Percentiles rank a stretch among this genome's conserved stretches.
Evolutionary conservation across 2,113 vertebrate genomes (phyloP).

Genomic region (Anguilla rostrata): DNA sequence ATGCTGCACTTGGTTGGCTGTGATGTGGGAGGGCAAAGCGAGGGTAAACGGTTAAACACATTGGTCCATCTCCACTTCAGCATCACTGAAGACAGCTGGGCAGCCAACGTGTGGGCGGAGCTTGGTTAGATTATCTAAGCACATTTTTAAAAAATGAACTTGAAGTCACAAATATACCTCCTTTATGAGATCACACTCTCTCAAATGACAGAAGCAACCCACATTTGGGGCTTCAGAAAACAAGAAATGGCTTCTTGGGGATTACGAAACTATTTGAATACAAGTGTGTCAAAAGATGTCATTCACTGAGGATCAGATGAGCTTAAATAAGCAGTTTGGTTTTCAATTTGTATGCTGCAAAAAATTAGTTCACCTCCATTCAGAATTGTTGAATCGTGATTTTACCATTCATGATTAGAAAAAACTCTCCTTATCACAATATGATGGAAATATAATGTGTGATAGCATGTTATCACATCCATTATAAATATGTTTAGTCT

Average conservation of each 20-base stretch:
- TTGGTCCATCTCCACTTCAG: conserved; percentile 61
- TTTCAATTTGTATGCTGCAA: neutral
- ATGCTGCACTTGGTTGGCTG: conserved; percentile 82
- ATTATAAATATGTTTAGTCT: too few species aligned
- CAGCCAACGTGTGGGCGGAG: conserved; percentile 47
- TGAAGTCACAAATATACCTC: neutral
- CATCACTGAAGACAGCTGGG: conserved; percentile 62
- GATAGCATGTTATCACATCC: too few species aligned
- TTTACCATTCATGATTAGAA: neutral
- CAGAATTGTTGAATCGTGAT: neutral
- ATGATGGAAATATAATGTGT: neutral
- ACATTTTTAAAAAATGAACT: neutral
- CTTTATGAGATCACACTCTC: neutral
- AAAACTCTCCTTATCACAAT: neutral
- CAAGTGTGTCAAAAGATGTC: neutral
- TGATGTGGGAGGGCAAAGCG: conserved; percentile 69
- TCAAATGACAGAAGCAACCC: neutral
- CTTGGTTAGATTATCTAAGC: conserved; percentile 59
- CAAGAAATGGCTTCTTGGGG: too few species aligned
- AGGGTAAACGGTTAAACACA: conserved; percentile 67
- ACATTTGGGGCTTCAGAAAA: neutral
- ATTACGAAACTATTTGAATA: neutral
- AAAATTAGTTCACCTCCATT: neutral
- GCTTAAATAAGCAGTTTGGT: too few species aligned
- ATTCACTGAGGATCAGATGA: neutral